phyloP scores from a whole-genome alignment of 2,113 vertebrate species.

The Stigmatopora nigra region DNA sequence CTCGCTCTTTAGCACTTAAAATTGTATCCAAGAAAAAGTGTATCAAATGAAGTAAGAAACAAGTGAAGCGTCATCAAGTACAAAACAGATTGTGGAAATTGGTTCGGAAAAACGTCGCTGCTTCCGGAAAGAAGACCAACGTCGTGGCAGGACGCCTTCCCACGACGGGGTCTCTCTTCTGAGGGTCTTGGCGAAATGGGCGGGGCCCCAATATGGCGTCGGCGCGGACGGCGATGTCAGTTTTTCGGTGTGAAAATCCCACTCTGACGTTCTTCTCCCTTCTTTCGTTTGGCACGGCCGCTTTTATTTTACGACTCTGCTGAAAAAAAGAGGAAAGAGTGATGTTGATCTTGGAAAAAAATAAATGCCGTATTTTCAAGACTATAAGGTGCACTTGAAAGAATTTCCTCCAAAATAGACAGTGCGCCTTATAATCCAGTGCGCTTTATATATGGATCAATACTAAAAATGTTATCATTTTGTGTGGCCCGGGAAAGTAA shows the following conservation, averaged over 20 bases:
- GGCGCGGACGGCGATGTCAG: constrained; percentile 3
- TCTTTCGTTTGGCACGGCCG: background rate
- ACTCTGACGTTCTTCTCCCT: background rate
- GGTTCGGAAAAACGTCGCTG: constrained; percentile 14
- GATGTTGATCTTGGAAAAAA: no score
- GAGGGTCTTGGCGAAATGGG: constrained; percentile 35
- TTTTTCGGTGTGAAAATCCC: constrained; percentile 5
- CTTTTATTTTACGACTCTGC: constrained; percentile 32
- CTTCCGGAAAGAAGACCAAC: constrained; percentile 10
- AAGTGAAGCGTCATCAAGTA: constrained; percentile 35
- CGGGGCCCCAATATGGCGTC: constrained; percentile 4
- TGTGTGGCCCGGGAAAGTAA: no score
- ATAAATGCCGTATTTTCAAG: no score
- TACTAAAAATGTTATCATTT: no score
- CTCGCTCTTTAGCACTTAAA: constrained; percentile 1
- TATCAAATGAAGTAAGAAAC: constrained; percentile 26
- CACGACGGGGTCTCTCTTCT: constrained; percentile 25
- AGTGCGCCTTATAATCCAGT: no score
- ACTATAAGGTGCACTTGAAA: no score
- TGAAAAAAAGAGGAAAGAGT: background rate
- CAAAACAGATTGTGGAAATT: constrained; percentile 28
- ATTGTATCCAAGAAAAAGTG: constrained; percentile 5
- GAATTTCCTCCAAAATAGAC: no score
- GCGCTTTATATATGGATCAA: no score
- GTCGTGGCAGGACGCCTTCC: constrained; percentile 13